Evolutionary conservation across 2,888 invertebrate species (phyloP), one percentile per base, ranked within the genome.

Genomic region (Horisme vitalbata): DNA sequence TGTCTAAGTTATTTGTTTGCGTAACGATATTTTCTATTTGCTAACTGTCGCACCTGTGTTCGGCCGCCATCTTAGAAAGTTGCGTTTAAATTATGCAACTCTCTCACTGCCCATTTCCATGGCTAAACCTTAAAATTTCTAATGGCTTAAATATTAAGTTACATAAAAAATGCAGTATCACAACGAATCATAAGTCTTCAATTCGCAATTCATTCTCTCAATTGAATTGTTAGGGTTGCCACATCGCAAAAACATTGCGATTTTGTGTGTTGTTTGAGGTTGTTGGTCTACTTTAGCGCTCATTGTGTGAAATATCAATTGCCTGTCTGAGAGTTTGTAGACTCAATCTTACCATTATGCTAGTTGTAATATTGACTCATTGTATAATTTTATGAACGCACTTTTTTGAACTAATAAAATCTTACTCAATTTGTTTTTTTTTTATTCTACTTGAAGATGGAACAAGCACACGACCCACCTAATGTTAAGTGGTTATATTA

Each of bases 61-160:
- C 35, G 45, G 47, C 35, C 38, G 51, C 51, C 50, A 45, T 44
- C 50, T 47, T 74, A 72, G 75, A 75, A 75, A 75, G 73, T 59
- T 15, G 44, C n/a, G 50, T 44, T 57, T 55, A 46, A 54, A 45
- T 73, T 72, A 58, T 64, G 68, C 65, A 73, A 74, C 57, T 32
- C 35, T 56, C 49, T 50, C 50, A 55, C 58, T 46, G 45, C 52
- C 54, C 52, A 51, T 58, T 55, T 55, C 51, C 45, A 55, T 41
- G 58, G 48, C 46, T 52, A 51, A 61, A 66, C 61, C 61, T 70
- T 63, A 61, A 66, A 68, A 71, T 71, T 69, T 69, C 65, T 72
- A 73, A 70, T 61, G 57, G 59, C 47, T 61, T 59, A 59, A 59
- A 66, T 68, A 67, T 61, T 32, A 52, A 45, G 64, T 75, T 76